Evolutionary conservation across 2,797 vertebrate genomes (phyloP).

Genomic region (Microhierax caerulescens): DNA sequence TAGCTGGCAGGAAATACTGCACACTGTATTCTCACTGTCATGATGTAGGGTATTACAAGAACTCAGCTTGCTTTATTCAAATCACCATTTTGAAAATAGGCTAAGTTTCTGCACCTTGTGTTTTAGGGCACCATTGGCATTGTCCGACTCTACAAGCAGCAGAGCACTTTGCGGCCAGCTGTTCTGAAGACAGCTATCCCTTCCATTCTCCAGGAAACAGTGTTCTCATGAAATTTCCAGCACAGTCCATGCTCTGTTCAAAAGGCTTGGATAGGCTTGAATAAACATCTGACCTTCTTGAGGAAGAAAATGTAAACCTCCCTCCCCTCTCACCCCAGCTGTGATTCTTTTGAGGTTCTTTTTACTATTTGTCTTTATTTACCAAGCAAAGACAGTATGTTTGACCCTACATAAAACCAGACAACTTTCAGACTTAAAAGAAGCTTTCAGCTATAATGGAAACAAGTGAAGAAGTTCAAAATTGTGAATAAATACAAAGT

Average conservation of each 20-base stretch:
- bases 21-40: not conserved
- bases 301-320: constrained; percentile 15
- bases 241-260: not conserved
- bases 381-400: not conserved
- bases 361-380: constrained; percentile 33
- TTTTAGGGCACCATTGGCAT: not conserved
- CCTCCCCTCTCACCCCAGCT: not conserved
- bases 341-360: constrained; percentile 16
- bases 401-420: not conserved
- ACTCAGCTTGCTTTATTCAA: not conserved
- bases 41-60: not conserved
- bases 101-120: not conserved
- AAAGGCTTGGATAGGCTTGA: constrained; percentile 36
- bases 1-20: not conserved
- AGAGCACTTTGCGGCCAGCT: rapidly evolving
- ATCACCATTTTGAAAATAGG: not conserved
- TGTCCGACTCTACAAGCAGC: not conserved
- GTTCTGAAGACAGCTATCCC: not conserved
- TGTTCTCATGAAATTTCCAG: constrained; percentile 28
- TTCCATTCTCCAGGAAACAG: not conserved
- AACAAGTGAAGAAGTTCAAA: not conserved
- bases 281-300: constrained; percentile 32
- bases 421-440: not conserved
- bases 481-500: not conserved
- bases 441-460: not conserved